Evolutionary conservation across 1,140 invertebrate species (phyloP).

Genomic region (Drosophila novamexicana): DNA sequence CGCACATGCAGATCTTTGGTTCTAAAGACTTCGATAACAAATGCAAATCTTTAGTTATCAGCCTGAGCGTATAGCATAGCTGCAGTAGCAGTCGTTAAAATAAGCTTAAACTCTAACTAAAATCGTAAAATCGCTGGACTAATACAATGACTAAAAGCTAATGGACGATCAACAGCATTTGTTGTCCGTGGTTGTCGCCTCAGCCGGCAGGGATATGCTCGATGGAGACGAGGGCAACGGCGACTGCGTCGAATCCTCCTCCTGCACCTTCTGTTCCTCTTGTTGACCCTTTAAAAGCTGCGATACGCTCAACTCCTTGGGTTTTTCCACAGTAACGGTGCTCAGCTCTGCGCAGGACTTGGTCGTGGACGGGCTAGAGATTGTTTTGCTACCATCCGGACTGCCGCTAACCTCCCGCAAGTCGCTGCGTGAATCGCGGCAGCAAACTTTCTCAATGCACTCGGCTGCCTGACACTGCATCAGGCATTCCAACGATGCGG

Average conservation of each 20-base stretch:
- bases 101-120: slow-evolving; percentile 67
- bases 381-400: slow-evolving; percentile 37
- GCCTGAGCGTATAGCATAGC: slow-evolving; percentile 10
- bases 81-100: slow-evolving; percentile 34
- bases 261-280: background rate
- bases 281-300: slow-evolving; percentile 40
- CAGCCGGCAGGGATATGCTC: slow-evolving; percentile 21
- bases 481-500: slow-evolving; percentile 72
- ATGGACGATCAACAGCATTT: slow-evolving; percentile 34
- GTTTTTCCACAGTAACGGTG: slow-evolving; percentile 54
- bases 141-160: slow-evolving; percentile 32
- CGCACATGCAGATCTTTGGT: background rate
- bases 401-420: slow-evolving; percentile 65
- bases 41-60: background rate
- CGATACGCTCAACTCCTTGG: slow-evolving; percentile 56
- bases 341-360: slow-evolving; percentile 65
- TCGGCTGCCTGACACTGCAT: slow-evolving; percentile 74
- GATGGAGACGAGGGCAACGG: slow-evolving; percentile 12
- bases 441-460: slow-evolving; percentile 79
- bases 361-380: slow-evolving; percentile 34
- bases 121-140: slow-evolving; percentile 60
- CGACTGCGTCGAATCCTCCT: background rate
- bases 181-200: slow-evolving; percentile 7
- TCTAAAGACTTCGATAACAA: background rate
- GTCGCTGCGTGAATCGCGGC: slow-evolving; percentile 72